Conservation (phyloP, 2,888 invertebrate genomes). For the Hirtodrosophila alboralis region DNA sequence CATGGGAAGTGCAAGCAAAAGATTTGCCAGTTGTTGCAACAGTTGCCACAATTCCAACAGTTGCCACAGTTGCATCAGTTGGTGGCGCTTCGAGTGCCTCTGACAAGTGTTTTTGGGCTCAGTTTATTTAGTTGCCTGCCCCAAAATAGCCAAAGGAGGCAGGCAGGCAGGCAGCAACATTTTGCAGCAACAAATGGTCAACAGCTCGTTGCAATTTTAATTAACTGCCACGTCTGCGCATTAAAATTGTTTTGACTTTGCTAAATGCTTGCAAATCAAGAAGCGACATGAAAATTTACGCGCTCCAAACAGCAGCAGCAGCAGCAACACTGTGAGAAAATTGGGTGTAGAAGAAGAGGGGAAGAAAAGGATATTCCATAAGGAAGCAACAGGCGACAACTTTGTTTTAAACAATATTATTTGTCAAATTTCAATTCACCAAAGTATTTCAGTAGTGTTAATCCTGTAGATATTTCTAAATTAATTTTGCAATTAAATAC, state of each 20-base stretch:
- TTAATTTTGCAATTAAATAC: too few relatives aligned
- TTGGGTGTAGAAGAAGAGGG: constrained; percentile 1
- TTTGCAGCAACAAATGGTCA: constrained; percentile 38
- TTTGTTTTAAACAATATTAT: too few relatives aligned
- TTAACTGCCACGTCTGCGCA: constrained; percentile 76
- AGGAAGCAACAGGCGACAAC: too few relatives aligned
- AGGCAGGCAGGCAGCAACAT: constrained; percentile 8
- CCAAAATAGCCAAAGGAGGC: constrained; percentile 45
- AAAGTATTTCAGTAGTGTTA: too few relatives aligned
- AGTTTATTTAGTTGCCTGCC: background rate
- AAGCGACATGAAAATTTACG: constrained; percentile 77
- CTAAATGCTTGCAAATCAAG: constrained; percentile 79
- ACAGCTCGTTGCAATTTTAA: constrained; percentile 76
- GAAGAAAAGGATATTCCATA: too few relatives aligned
- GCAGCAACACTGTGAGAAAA: constrained; percentile 3
- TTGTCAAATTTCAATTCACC: too few relatives aligned
- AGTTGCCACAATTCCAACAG: too few relatives aligned
- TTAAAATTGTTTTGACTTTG: constrained; percentile 80
- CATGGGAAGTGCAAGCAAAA: constrained; percentile 30
- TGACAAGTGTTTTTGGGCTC: constrained; percentile 48
- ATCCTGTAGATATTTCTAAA: too few relatives aligned
- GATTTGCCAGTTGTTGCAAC: constrained; percentile 14
- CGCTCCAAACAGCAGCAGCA: constrained; percentile 49
- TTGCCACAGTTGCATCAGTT: constrained; percentile 21
- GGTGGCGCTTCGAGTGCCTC: constrained; percentile 52